Percentiles rank a stretch among this genome's conserved stretches.
Evolutionary conservation across 2,113 vertebrate species (phyloP).

Genomic region (Coryphaenoides rupestris): DNA sequence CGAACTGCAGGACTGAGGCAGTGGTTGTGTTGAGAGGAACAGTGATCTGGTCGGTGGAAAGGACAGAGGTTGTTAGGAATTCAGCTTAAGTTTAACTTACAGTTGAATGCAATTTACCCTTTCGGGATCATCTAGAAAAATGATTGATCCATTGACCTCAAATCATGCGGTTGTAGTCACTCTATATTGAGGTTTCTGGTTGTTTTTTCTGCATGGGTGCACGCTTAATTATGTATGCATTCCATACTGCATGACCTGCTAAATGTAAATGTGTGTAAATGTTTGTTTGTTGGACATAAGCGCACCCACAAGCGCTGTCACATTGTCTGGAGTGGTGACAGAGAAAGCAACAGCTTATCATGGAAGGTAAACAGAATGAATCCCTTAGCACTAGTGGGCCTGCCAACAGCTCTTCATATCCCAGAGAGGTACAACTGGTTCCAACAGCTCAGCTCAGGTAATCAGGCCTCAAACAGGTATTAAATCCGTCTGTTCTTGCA

Average conservation of each 20-base stretch:
- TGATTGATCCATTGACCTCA: no score
- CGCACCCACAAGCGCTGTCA: constrained; percentile 53
- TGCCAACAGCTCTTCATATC: constrained; percentile 34
- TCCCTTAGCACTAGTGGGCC: constrained; percentile 32
- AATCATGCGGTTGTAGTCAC: no score
- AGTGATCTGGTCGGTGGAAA: constrained; percentile 76
- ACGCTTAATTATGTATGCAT: constrained; percentile 5
- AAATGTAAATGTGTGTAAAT: constrained; percentile 1
- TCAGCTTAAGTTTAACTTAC: background rate
- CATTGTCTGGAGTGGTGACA: constrained; percentile 54
- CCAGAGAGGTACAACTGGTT: constrained; percentile 24
- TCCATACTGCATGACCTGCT: constrained; percentile 4
- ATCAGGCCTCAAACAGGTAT: background rate
- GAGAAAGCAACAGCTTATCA: constrained; percentile 46
- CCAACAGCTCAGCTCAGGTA: background rate
- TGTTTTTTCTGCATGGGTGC: background rate
- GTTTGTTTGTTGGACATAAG: constrained; percentile 40
- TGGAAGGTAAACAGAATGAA: constrained; percentile 39
- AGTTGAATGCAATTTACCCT: background rate
- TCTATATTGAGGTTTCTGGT: no score
- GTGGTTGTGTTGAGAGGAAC: constrained; percentile 91
- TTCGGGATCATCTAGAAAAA: background rate
- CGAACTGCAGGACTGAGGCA: constrained; percentile 94
- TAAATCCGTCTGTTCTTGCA: no score
- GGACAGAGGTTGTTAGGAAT: constrained; percentile 10